Base-by-base conservation (phyloP, 2,797 vertebrate species). In the Scarus forsteni region DNA sequence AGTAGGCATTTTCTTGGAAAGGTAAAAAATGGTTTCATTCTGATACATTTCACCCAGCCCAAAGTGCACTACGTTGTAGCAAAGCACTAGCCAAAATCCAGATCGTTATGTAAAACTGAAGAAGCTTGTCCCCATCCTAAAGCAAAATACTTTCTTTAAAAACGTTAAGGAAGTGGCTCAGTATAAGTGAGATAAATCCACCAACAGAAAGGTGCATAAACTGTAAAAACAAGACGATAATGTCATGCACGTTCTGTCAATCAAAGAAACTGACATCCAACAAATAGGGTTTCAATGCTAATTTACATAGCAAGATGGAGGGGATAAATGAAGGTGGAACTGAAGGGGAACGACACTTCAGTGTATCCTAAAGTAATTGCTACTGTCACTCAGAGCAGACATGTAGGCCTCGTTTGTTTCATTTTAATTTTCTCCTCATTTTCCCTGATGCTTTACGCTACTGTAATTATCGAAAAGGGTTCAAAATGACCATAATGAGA, bases 361-460 rank as follows among this genome's bases (percentile, higher is more conserved):
- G 13, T 60, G 42, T 14, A 52, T 60, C 40, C 3, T 60, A 39
- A 51, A 40, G 39, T 53, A 53, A 60, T 18, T 60, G 3, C 27
- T 52, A 2, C 44, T 35, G 5, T 46, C 18, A 36, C n/a, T 59
- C 39, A 35, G n/a, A 49, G 38, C 60, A 50, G 18, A 50, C 18
- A 40, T n/a, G 51, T 44, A 19, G 4, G 8, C 19, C 12, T 27
- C 34, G 12, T 8, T 45, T 40, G 15, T 16, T 56, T 43, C 7
- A 4, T 43, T 13, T 7, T 63, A 14, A 15, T 62, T 10, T 9
- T 49, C 48, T 13, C 44, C 6, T 2, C 19, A 15, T 15, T 44
- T 14, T 44, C 43, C 14, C 12, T 44, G 11, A 40, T 19, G 36
- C 16, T 0, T 0, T 3, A 7, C 38, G 44, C n/a, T 16, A 46